Base-by-base conservation (phyloP, 2,797 vertebrate species). In the Chelon auratus region DNA sequence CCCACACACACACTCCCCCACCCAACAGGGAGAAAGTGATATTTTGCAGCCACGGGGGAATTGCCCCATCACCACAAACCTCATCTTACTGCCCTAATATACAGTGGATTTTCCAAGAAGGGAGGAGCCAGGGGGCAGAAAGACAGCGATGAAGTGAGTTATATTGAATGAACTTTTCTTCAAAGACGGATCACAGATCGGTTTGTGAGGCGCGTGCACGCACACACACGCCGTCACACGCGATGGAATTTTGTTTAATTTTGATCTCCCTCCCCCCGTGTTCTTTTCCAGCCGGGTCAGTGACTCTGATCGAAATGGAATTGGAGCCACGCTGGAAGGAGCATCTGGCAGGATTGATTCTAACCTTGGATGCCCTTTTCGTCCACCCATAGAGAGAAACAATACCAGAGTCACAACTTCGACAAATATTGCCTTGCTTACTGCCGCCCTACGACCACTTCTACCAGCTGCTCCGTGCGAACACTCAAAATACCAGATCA, bases 11-110 rank as follows among this genome's bases (percentile, higher is more conserved):
- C 30, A 5, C 30, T 8, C 30, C 7, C 30, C 30, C 5, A 33
- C 72, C 75, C 75, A 78, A 82, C 62, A 72, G 80, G 61, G 86
- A 83, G 90, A 93, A 93, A 93, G 86, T 90, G 87, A 93, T 93
- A 93, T 93, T 93, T 87, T 89, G 75, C 88, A 90, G 90, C 91
- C 88, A 75, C 65, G 15, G 87, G 90, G 87, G 86, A 90, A 91
- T 85, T 81, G 75, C 81, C 82, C 62, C 80, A 77, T 89, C 86
- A 86, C 89, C 85, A 66, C 89, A 89, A 88, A 89, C 88, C 85
- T 89, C 83, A 84, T 86, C 78, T 89, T 78, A 86, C 82, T 55
- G 70, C 48, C 45, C 68, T 81, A 71, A 87, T 71, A 87, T 62
- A 68, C 50, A 36, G 43, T 78, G 59, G 71, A 76, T 73, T 82